Evolutionary conservation across 2,113 vertebrate species (phyloP), one percentile per base, ranked within the genome.

Genomic region (Dasyurus viverrinus): DNA sequence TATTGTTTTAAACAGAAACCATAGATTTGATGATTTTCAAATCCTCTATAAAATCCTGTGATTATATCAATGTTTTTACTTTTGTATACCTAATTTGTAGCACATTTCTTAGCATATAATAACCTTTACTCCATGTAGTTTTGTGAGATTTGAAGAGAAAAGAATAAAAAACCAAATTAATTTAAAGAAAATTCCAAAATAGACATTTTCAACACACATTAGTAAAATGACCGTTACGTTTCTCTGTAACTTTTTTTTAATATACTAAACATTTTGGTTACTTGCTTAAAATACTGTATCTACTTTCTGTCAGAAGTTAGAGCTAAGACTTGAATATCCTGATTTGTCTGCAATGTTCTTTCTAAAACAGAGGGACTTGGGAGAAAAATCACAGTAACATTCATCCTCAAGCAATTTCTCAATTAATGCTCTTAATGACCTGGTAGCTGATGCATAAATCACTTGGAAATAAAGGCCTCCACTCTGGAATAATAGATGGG

Each of bases 371-470:
- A 84, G n/a, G 68, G 7, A 84, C n/a, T 84, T 42, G 68, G 68
- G 68, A 84, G 68, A 84, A 84, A 84, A 84, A 84, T 84, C 68
- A 84, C n/a, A 84, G 68, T 84, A 84, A 84, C 68, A 84, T 84
- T 84, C 68, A 84, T 84, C n/a, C 68, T 84, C 68, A 22, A 84
- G 68, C 68, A 42, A 16, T 84, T 84, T 84, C 68, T 84, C 68
- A 84, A 84, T 84, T 84, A 84, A 84, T 84, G 68, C 36, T 42
- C 36, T 19, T 84, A 84, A 84, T 84, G 68, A 42, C n/a, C 68
- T 84, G 68, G n/a, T 42, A 84, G 68, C n/a, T 84, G 68, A 8
- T 42, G 19, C 68, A 84, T 84, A 84, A 84, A 84, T 84, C 68
- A 84, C n/a, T 84, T 84, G 68, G 68, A 84, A 84, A 84, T 84